Base-by-base conservation (phyloP, 2,888 invertebrate genomes). In the Lepeophtheirus nordmannii region DNA sequence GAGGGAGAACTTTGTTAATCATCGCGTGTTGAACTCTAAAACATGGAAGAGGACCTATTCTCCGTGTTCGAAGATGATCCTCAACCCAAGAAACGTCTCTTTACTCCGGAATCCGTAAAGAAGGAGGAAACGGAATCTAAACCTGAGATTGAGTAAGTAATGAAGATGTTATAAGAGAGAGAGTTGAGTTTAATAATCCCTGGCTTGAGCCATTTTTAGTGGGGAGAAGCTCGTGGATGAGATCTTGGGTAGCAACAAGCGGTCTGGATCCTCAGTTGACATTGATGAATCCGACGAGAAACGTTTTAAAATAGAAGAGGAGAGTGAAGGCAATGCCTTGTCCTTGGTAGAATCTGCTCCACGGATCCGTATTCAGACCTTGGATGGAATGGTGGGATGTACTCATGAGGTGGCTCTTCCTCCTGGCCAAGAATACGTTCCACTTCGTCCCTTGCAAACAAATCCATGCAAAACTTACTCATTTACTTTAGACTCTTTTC, bases 381-480 rank as follows among this genome's bases (percentile, higher is more conserved):
- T 97, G 68, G 89, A 93, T 72, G 87, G 93, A 0, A 82, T 88
- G 46, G 92, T 90, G 72, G 88, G 91, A 0, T 98, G 96, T 75
- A 87, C 89, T 14, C 98, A 98, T 74, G 96, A 97, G 79, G 94
- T 93, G 60, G 94, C 94, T 0, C 82, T 90, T 65, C 96, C 97
- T 58, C 91, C 90, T 0, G 86, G 85, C 69, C 83, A 86, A 70
- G 84, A 86, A 65, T 96, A 89, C 74, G 78, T 81, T 39, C 81
- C 82, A 10, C 82, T 83, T 64, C 71, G 75, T n/a, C 74, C 75
- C 41, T 72, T 74, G 80, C 17, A 77, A 84, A 79, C 80, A 0
- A 83, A 85, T 71, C 90, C 96, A 1, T 89, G 89, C 0, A 93
- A 93, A 75, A 86, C 86, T 68, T 99, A 96, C 75, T 85, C 86